Evolutionary conservation across 2,113 vertebrate genomes (phyloP).

Genomic region (Python bivittatus): DNA sequence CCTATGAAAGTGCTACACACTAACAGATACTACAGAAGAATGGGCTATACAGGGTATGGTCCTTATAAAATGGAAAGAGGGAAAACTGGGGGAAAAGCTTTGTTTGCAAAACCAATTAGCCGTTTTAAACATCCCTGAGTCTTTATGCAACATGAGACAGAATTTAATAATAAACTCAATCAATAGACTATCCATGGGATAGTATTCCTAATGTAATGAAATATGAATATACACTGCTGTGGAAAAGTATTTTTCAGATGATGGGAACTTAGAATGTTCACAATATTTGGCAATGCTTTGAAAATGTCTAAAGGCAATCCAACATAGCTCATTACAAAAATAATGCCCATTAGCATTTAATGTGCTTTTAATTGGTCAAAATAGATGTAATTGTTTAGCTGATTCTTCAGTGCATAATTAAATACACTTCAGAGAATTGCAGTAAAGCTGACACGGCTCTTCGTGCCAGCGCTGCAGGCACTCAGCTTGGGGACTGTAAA

Average conservation of each 20-base stretch:
- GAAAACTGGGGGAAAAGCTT: no score
- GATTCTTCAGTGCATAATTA: conserved; percentile 57
- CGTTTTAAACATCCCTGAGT: not conserved
- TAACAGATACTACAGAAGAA: not conserved
- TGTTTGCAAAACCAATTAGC: not conserved
- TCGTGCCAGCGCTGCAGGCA: conserved; percentile 40
- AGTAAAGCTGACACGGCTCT: conserved; percentile 51
- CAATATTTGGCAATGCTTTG: conserved; percentile 7
- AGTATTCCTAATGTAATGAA: not conserved
- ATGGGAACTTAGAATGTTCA: conserved; percentile 4
- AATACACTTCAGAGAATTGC: conserved; percentile 60
- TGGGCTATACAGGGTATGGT: not conserved
- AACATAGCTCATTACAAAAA: conserved; percentile 48
- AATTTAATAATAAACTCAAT: not conserved
- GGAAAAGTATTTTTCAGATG: not conserved
- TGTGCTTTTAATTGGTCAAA: conserved; percentile 59
- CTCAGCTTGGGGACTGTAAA: conserved; percentile 58
- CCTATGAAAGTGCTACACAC: not conserved
- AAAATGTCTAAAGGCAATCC: conserved; percentile 28
- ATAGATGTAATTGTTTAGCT: conserved; percentile 53
- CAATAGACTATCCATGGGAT: not conserved
- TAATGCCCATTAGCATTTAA: conserved; percentile 56
- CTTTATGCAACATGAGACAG: not conserved
- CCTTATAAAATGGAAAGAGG: not conserved
- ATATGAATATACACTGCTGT: not conserved